A percentile compares a stretch with the other conserved stretches of the same genome.
Conservation (phyloP, 2,797 vertebrate species). For the Threskiornis aethiopicus region DNA sequence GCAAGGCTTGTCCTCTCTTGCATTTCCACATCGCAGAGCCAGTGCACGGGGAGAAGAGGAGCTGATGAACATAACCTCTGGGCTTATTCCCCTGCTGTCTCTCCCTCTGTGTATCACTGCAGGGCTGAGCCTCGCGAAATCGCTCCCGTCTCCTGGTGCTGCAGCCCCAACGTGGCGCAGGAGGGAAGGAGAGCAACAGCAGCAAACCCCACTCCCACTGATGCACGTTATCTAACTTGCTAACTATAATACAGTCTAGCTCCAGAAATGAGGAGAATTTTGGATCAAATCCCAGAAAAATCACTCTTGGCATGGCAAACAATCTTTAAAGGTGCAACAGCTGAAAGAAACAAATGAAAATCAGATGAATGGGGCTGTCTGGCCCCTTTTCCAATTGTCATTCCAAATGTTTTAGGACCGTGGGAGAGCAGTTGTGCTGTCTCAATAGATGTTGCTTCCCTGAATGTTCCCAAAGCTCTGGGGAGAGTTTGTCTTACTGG, state of each 20-base stretch:
- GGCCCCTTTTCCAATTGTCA: not conserved
- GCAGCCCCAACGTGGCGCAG: not conserved
- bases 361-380: not conserved
- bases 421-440: not conserved
- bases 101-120: not conserved
- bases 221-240: not conserved
- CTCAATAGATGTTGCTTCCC: not conserved
- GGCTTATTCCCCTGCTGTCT: accelerated
- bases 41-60: not conserved
- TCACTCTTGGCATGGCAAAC: not conserved
- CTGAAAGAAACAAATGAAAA: not conserved
- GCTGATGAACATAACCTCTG: not conserved
- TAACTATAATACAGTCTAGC: not conserved
- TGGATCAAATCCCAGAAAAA: slow-evolving; percentile 20
- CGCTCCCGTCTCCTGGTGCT: not conserved
- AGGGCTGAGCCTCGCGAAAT: not conserved
- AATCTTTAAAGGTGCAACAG: not conserved
- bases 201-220: not conserved
- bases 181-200: not conserved
- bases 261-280: not conserved
- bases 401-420: not conserved
- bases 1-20: not conserved
- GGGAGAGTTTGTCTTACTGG: not conserved
- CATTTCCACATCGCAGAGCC: accelerated
- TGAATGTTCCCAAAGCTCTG: not conserved